These are phyloP conservation scores for Dendrocincla fuliginosa DNA, from an alignment of 2,797 vertebrate species.

Conservation along the genomic window DNA sequence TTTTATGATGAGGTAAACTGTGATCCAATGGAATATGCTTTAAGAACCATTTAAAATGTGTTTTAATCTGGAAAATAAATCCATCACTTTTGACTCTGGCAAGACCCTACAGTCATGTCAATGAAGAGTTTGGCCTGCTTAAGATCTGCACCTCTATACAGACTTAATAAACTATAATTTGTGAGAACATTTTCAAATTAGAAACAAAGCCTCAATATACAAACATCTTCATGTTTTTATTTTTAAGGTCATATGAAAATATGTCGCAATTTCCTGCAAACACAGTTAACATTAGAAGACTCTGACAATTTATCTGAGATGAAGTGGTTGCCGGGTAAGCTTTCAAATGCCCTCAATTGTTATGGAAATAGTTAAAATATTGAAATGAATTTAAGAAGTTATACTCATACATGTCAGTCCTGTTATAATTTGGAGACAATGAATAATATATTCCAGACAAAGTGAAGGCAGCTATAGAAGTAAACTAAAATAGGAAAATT, in stretches of 20 bases:
- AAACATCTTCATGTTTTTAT: conserved; percentile 14
- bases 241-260: conserved; percentile 28
- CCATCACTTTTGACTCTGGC: neutral
- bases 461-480: conserved; percentile 71
- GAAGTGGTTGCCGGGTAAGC: conserved; percentile 32
- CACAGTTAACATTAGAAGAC: conserved; percentile 2
- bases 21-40: neutral
- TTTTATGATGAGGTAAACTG: neutral
- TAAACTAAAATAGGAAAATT: conserved; percentile 78
- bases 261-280: conserved; percentile 8
- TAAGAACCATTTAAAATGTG: neutral
- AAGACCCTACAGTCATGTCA: neutral
- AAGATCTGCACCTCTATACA: neutral
- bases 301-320: conserved; percentile 32
- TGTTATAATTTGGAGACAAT: conserved; percentile 77
- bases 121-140: neutral
- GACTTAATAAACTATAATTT: conserved; percentile 37
- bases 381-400: conserved; percentile 69
- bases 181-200: conserved; percentile 22
- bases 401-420: conserved; percentile 58
- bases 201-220: conserved; percentile 1
- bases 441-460: conserved; percentile 77
- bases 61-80: conserved; percentile 28
- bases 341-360: conserved; percentile 40
- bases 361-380: conserved; percentile 75